A percentile compares a stretch with the other conserved stretches of the same genome.
Evolutionary conservation across 1,140 invertebrate genomes (phyloP).

Genomic region (Diplogasteroides magnus): DNA sequence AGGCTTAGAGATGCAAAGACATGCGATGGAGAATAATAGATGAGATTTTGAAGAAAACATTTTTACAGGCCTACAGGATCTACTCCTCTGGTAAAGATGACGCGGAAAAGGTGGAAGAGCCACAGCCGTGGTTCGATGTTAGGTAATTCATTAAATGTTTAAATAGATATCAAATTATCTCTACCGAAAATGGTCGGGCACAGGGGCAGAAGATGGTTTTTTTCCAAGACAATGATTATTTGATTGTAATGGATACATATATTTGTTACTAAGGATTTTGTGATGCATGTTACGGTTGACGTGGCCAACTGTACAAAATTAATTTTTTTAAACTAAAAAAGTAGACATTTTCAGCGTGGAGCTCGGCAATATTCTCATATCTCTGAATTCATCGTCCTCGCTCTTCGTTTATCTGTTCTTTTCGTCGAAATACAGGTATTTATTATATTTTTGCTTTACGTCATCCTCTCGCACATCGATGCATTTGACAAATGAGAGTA

Average conservation of each 20-base stretch:
- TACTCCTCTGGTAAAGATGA: neutral
- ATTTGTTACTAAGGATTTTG: neutral
- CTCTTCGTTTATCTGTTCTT: conserved; percentile 51
- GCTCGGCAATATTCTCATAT: conserved; percentile 49
- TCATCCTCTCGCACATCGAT: too few species aligned
- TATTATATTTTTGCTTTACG: too few species aligned
- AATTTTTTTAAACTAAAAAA: neutral
- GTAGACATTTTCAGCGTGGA: conserved; percentile 11
- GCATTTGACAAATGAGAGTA: too few species aligned
- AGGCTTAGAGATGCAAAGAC: too few species aligned
- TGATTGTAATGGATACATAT: too few species aligned
- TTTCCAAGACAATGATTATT: too few species aligned
- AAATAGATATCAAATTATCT: too few species aligned
- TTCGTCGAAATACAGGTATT: conserved; percentile 45
- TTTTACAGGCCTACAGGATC: neutral
- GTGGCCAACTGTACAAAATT: neutral
- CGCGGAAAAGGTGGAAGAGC: neutral
- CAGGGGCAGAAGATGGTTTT: neutral
- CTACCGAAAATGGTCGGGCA: too few species aligned
- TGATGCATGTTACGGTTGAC: neutral
- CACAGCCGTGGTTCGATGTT: neutral
- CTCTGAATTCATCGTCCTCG: conserved; percentile 50
- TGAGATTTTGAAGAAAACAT: too few species aligned
- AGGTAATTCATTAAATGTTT: too few species aligned
- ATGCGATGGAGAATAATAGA: too few species aligned